phyloP scores from a whole-genome alignment of 2,113 vertebrate species.

The Aplodontia rufa region DNA sequence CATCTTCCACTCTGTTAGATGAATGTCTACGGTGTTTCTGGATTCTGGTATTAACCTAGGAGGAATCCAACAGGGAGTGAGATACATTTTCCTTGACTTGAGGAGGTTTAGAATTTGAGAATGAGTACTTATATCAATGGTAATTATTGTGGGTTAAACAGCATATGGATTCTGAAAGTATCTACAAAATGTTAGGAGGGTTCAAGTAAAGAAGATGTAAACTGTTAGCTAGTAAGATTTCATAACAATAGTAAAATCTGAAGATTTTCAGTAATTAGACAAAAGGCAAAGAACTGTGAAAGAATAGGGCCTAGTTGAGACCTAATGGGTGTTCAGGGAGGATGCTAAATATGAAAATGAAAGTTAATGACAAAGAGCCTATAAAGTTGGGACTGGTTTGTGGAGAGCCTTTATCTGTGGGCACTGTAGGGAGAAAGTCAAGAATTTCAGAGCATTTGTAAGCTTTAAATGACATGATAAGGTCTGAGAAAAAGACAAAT shows the following conservation, averaged over 20 bases:
- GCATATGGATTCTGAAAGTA: not conserved
- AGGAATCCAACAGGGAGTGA: not conserved
- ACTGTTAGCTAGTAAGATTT: not conserved
- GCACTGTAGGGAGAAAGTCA: not conserved
- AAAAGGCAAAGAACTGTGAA: not conserved
- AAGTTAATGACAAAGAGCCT: not conserved
- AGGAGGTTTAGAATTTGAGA: not conserved
- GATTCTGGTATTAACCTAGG: not conserved
- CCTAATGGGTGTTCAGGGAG: not conserved
- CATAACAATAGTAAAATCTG: not conserved
- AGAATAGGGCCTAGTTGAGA: not conserved
- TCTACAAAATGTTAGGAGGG: not conserved
- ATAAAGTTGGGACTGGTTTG: not conserved
- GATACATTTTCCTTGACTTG: not conserved
- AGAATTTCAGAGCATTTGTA: not conserved
- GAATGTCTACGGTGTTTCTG: not conserved
- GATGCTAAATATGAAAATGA: not conserved
- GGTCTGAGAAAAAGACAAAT: not conserved
- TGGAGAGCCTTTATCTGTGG: not conserved
- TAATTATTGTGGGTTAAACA: not conserved
- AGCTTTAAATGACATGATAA: not conserved
- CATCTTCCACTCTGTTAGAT: not conserved
- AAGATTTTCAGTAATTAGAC: not conserved
- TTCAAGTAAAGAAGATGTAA: not conserved
- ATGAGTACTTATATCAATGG: not conserved